Evolutionary conservation across 2,888 invertebrate species (phyloP).

Genomic region (Troglohyphantes excavatus): DNA sequence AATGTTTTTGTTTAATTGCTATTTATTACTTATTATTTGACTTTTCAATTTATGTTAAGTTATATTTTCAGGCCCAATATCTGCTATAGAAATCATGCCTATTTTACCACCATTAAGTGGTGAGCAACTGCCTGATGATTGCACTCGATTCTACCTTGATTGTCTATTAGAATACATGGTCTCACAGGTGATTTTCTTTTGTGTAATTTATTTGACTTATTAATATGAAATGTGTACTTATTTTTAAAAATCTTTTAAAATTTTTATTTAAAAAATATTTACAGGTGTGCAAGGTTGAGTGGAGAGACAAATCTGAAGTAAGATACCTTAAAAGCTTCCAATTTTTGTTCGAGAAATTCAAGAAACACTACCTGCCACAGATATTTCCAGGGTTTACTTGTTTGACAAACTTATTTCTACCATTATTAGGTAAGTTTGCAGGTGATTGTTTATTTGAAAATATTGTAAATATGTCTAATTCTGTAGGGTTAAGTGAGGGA

Average conservation of each 20-base stretch:
- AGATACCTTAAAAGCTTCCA: conserved; percentile 93
- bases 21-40: not conserved
- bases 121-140: conserved; percentile 92
- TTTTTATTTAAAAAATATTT: no score
- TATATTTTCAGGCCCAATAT: conserved; percentile 86
- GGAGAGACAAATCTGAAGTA: conserved; percentile 90
- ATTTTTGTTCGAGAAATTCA: conserved; percentile 95
- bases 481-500: no score
- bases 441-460: not conserved
- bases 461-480: no score
- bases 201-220: not conserved
- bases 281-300: conserved; percentile 91
- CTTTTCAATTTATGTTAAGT: not conserved
- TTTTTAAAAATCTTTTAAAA: not conserved
- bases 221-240: not conserved
- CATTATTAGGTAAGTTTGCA: conserved; percentile 87
- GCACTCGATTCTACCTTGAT: conserved; percentile 93
- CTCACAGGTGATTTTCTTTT: conserved; percentile 86
- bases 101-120: conserved; percentile 89
- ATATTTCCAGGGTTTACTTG: conserved; percentile 94
- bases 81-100: conserved; percentile 90
- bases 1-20: no score
- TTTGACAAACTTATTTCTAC: conserved; percentile 91
- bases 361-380: conserved; percentile 92
- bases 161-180: conserved; percentile 95